Evolutionary conservation across 2,888 invertebrate genomes (phyloP).

Genomic region (Drosophila rellima): DNA sequence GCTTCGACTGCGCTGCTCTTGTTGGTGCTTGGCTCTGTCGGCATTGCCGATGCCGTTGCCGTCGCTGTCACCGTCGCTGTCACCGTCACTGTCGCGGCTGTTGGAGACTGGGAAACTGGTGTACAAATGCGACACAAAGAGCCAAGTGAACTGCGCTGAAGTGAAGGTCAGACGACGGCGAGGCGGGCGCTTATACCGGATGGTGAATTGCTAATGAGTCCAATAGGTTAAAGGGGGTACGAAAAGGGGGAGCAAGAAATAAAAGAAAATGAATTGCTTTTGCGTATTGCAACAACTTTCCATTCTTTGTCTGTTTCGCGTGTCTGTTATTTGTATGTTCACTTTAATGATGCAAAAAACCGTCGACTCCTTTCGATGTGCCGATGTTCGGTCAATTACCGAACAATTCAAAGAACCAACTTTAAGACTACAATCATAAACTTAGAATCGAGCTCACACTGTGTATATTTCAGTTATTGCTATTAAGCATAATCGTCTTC

Average conservation of each 20-base stretch:
- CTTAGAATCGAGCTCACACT: too few species aligned
- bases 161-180: conserved; percentile 65
- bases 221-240: conserved; percentile 15
- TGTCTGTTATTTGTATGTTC: not conserved
- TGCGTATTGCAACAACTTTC: conserved; percentile 53
- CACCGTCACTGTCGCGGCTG: conserved; percentile 15
- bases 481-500: too few species aligned
- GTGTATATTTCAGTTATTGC: too few species aligned
- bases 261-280: conserved; percentile 26
- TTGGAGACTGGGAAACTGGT: conserved; percentile 34
- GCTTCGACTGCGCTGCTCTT: conserved; percentile 28
- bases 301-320: conserved; percentile 52
- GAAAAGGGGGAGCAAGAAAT: not conserved
- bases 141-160: conserved; percentile 57
- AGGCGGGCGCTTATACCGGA: conserved; percentile 33
- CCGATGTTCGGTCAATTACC: too few species aligned
- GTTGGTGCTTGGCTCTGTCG: conserved; percentile 6
- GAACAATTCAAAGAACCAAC: too few species aligned
- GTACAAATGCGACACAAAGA: conserved; percentile 64
- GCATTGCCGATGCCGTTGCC: not conserved
- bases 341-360: not conserved
- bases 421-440: too few species aligned
- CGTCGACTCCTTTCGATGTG: not conserved
- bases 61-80: not conserved
- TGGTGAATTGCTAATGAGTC: conserved; percentile 63